phyloP scores from a whole-genome alignment of 2,888 invertebrate species.

The Panorpa germanica region DNA sequence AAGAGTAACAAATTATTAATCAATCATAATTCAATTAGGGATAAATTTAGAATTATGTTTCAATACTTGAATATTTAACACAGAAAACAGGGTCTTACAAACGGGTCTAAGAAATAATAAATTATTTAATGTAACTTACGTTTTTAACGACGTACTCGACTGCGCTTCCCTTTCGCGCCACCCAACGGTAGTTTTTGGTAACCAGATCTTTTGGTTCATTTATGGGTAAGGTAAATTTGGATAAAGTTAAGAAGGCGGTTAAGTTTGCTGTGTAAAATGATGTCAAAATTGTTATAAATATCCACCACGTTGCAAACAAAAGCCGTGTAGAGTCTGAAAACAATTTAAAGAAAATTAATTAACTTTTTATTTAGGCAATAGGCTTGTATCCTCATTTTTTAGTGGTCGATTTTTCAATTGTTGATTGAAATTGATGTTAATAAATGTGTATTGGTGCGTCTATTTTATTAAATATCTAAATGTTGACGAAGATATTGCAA shows the following conservation, averaged over 20 bases:
- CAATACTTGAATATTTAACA: not conserved
- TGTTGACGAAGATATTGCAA: too few relatives aligned
- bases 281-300: conserved; percentile 70
- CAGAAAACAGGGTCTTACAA: too few relatives aligned
- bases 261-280: conserved; percentile 84
- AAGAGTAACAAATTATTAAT: too few relatives aligned
- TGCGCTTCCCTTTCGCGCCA: conserved; percentile 45
- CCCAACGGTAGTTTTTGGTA: conserved; percentile 46
- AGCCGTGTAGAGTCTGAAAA: conserved; percentile 61
- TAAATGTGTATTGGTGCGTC: too few relatives aligned
- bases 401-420: too few relatives aligned
- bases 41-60: conserved; percentile 3
- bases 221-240: conserved; percentile 65
- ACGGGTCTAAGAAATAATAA: not conserved
- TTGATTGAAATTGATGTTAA: too few relatives aligned
- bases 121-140: conserved; percentile 30
- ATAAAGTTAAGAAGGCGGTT: conserved; percentile 73
- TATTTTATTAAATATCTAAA: too few relatives aligned
- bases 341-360: conserved; percentile 12
- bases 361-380: too few relatives aligned
- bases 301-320: conserved; percentile 82
- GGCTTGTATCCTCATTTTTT: too few relatives aligned
- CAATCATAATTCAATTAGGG: not conserved
- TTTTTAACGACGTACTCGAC: conserved; percentile 43
- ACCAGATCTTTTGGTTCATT: conserved; percentile 47